These are phyloP conservation scores for Plecturocebus donacophilus DNA, from an alignment of 2,113 vertebrate genomes.

Conservation along the genomic window DNA sequence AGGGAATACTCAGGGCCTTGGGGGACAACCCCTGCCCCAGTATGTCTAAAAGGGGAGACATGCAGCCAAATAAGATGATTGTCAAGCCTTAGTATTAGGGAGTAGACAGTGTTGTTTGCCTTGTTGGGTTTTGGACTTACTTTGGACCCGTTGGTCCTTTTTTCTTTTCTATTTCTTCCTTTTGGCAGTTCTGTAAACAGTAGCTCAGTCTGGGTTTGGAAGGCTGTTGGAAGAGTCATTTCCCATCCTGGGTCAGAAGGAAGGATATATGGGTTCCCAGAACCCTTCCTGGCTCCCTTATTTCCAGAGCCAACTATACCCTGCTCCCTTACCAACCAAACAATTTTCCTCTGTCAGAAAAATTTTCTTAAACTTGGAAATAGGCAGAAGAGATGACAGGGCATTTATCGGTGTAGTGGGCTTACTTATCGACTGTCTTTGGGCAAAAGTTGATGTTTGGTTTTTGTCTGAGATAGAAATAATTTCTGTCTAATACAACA, in stretches of 20 bases:
- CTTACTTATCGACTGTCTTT: background rate
- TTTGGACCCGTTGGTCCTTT: background rate
- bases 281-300: background rate
- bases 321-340: background rate
- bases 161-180: background rate
- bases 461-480: constrained; percentile 21
- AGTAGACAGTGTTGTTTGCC: background rate
- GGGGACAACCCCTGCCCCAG: background rate
- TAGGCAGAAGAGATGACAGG: background rate
- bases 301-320: background rate
- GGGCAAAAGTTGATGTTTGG: background rate
- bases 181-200: background rate
- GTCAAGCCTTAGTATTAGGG: background rate
- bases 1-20: background rate
- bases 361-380: background rate
- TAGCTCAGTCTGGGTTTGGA: too few relatives aligned
- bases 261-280: background rate
- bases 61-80: background rate
- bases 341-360: background rate
- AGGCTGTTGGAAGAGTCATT: background rate
- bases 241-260: background rate
- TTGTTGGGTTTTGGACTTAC: background rate
- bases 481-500: background rate
- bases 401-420: background rate
- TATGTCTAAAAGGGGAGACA: background rate